A percentile compares a stretch with the other conserved stretches of the same genome.
phyloP scores from a whole-genome alignment of 2,888 invertebrate genomes.

The Seira musarum region DNA sequence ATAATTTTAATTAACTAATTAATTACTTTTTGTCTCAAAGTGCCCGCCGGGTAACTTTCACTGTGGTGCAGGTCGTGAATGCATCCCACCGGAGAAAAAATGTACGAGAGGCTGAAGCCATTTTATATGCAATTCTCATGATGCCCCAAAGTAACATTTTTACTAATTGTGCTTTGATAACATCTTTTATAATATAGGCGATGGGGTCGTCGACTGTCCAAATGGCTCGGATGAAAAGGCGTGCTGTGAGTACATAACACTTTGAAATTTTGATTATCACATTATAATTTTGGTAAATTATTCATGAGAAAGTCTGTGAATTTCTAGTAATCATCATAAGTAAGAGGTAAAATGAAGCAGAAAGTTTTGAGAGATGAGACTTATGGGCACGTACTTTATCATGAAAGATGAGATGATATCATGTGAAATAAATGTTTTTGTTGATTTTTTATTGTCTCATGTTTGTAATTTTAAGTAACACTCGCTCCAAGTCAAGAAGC shows the following conservation, averaged over 20 bases:
- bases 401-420: constrained; percentile 7
- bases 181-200: constrained; percentile 21
- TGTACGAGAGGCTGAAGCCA: constrained; percentile 11
- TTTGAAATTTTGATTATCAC: constrained; percentile 14
- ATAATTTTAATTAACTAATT: background rate
- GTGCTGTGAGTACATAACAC: constrained; percentile 80
- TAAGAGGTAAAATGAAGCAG: no score
- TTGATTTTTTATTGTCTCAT: constrained; percentile 47
- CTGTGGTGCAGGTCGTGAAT: constrained; percentile 82
- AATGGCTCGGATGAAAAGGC: constrained; percentile 90
- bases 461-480: constrained; percentile 77
- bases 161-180: background rate
- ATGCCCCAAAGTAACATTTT: background rate
- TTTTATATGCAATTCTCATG: background rate
- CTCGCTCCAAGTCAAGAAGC: constrained; percentile 81
- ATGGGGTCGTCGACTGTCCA: constrained; percentile 85
- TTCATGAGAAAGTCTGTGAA: no score
- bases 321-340: no score
- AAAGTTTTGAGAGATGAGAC: constrained; percentile 1
- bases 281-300: no score
- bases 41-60: constrained; percentile 83
- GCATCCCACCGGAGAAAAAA: constrained; percentile 76
- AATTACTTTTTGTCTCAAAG: constrained; percentile 30
- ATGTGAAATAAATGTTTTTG: background rate
- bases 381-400: constrained; percentile 23